These are phyloP conservation scores for Sycophaga agraensis DNA, from an alignment of 1,140 invertebrate genomes.

Conservation along the genomic window DNA sequence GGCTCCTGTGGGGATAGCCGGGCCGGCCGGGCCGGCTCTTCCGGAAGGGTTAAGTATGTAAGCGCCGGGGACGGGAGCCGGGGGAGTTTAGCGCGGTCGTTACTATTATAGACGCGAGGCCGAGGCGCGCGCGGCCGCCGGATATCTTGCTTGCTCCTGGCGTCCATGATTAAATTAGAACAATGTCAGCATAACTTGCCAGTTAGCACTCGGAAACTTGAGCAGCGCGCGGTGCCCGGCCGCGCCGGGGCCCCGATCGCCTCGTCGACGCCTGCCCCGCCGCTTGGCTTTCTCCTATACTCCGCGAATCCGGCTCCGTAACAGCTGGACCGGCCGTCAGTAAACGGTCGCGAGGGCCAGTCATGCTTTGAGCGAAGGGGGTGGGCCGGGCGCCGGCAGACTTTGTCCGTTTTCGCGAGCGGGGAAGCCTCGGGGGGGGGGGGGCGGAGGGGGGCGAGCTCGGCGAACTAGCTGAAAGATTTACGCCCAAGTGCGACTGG, in stretches of 20 bases:
- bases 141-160: constrained; percentile 39
- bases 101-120: constrained; percentile 25
- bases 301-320: too few relatives aligned
- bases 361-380: too few relatives aligned
- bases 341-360: too few relatives aligned
- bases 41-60: constrained; percentile 6
- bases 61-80: neutral
- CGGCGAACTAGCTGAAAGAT: constrained; percentile 20
- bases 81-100: constrained; percentile 33
- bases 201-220: constrained; percentile 42
- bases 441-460: constrained; percentile 11
- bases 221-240: too few relatives aligned
- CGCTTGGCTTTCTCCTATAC: too few relatives aligned
- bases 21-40: too few relatives aligned
- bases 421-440: constrained; percentile 15
- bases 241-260: too few relatives aligned
- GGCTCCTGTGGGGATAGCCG: too few relatives aligned
- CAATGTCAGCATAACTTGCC: constrained; percentile 48
- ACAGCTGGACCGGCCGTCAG: too few relatives aligned
- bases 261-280: too few relatives aligned
- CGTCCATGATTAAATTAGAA: constrained; percentile 53
- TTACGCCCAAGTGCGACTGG: constrained; percentile 8
- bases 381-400: neutral
- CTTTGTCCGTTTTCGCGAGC: neutral
- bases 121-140: neutral